phyloP scores from a whole-genome alignment of 1,140 invertebrate species.

The Brachionus paranguensis region DNA sequence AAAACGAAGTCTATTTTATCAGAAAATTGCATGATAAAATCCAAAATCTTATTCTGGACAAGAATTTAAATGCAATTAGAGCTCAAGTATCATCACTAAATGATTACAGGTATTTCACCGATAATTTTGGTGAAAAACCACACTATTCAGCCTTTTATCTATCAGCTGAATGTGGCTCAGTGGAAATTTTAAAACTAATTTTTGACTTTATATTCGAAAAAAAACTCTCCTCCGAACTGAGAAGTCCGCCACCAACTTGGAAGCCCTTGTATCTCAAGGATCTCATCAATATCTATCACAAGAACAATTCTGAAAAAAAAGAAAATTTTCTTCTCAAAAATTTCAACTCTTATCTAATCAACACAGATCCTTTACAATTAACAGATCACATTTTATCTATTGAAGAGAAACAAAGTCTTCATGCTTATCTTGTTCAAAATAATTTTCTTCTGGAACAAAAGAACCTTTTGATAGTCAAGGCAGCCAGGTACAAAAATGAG shows the following conservation, averaged over 20 bases:
- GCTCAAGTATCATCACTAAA: not conserved
- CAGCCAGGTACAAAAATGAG: not conserved
- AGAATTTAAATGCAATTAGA: not conserved
- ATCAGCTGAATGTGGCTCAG: not conserved
- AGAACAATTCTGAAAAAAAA: not conserved
- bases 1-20: not conserved
- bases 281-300: not conserved
- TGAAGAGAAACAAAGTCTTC: not conserved
- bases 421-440: not conserved
- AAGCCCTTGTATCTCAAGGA: not conserved
- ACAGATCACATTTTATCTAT: not conserved
- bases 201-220: not conserved
- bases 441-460: not conserved
- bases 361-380: not conserved
- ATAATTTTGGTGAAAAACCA: not conserved
- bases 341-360: not conserved
- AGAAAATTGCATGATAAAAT: not conserved
- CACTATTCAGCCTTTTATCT: constrained; percentile 1
- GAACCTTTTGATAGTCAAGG: not conserved
- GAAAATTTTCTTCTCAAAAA: not conserved
- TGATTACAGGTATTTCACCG: not conserved
- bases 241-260: not conserved
- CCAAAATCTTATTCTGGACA: not conserved
- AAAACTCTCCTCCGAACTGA: not conserved
- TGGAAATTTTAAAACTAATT: not conserved